Percentiles rank a stretch among this genome's conserved stretches.
These are phyloP conservation scores for Amyelois transitella DNA, from an alignment of 1,140 invertebrate genomes.

Conservation along the genomic window DNA sequence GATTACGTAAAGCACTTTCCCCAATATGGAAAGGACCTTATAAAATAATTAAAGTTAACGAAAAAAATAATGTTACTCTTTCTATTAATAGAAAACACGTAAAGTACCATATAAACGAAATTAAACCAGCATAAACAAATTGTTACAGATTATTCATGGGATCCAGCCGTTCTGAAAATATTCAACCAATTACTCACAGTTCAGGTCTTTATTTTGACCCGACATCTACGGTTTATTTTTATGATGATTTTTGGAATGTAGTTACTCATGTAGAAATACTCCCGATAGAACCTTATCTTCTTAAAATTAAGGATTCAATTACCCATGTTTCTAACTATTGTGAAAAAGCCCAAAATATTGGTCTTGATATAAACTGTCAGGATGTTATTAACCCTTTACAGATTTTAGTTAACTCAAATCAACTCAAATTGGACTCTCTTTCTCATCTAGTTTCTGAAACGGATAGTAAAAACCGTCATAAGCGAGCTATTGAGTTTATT, in stretches of 20 bases:
- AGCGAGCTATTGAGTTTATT: constrained; percentile 18
- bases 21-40: constrained; percentile 11
- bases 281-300: constrained; percentile 16
- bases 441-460: constrained; percentile 15
- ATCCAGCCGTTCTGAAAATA: too few species aligned
- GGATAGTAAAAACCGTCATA: background rate
- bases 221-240: constrained; percentile 11
- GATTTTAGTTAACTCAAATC: constrained; percentile 11
- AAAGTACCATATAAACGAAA: background rate
- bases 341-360: background rate
- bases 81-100: background rate
- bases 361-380: too few species aligned
- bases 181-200: constrained; percentile 16
- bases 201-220: constrained; percentile 26
- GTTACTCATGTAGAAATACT: constrained; percentile 17
- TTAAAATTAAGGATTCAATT: too few species aligned
- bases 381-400: constrained; percentile 9
- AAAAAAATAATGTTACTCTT: background rate
- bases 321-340: constrained; percentile 6
- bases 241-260: constrained; percentile 23
- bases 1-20: constrained; percentile 3
- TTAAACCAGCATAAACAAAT: background rate
- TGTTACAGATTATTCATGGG: too few species aligned
- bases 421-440: constrained; percentile 12
- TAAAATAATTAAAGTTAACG: constrained; percentile 5